Conservation (phyloP, 2,888 invertebrate species). For the Oligia strigilis region DNA sequence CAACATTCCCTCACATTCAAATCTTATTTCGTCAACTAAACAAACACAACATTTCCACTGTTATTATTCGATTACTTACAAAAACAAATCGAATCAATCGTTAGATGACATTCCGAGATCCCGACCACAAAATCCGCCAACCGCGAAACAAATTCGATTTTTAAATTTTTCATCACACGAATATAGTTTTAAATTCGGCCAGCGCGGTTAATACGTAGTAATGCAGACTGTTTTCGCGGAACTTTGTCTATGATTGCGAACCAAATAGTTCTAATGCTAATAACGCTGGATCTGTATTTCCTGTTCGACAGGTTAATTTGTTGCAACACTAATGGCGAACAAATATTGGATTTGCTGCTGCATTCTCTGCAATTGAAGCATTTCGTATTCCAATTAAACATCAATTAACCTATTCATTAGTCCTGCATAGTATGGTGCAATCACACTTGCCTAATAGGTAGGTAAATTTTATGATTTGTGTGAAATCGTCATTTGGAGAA, state of each 20-base stretch:
- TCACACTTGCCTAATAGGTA: constrained; percentile 27
- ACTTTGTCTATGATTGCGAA: constrained; percentile 41
- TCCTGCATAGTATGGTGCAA: constrained; percentile 39
- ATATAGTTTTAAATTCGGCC: constrained; percentile 29
- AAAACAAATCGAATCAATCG: constrained; percentile 14
- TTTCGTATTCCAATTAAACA: constrained; percentile 59
- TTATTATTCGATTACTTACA: constrained; percentile 23
- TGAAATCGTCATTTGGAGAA: constrained; percentile 12
- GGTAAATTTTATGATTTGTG: constrained; percentile 4
- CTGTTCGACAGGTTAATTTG: constrained; percentile 60
- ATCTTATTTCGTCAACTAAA: constrained; percentile 7
- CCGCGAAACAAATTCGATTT: constrained; percentile 43
- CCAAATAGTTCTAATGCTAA: constrained; percentile 53
- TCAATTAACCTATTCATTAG: constrained; percentile 58
- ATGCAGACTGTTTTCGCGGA: constrained; percentile 26
- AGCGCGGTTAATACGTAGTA: constrained; percentile 13
- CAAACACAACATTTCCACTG: constrained; percentile 12
- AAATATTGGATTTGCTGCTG: constrained; percentile 63
- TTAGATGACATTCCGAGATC: constrained; percentile 15
- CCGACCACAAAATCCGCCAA: constrained; percentile 23
- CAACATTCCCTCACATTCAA: not conserved
- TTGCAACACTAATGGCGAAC: constrained; percentile 64
- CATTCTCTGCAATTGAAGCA: constrained; percentile 60
- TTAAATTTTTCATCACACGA: constrained; percentile 31
- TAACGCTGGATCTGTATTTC: constrained; percentile 44